Percentiles rank a stretch among this genome's conserved stretches.
These are phyloP conservation scores for Hyppa rectilinea DNA, from an alignment of 2,888 invertebrate genomes.

Conservation along the genomic window DNA sequence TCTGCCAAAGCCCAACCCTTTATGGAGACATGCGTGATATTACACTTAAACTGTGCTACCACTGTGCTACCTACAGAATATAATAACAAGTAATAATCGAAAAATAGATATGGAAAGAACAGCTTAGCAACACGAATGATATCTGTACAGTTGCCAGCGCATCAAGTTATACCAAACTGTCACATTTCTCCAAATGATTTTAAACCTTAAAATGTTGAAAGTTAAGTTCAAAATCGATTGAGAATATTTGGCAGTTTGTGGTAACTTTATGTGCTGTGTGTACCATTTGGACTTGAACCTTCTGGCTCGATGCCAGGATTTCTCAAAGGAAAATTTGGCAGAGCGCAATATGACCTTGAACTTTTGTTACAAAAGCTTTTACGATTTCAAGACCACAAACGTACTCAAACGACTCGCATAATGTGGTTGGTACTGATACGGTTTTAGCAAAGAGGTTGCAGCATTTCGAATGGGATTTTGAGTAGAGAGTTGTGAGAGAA, in stretches of 20 bases:
- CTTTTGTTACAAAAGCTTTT: slow-evolving; percentile 45
- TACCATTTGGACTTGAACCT: slow-evolving; percentile 38
- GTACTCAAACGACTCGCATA: slow-evolving; percentile 24
- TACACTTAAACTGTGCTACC: too few species aligned
- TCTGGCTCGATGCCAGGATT: slow-evolving; percentile 39
- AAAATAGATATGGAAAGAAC: neutral
- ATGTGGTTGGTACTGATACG: slow-evolving; percentile 21
- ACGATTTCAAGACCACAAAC: slow-evolving; percentile 37
- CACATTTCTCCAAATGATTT: too few species aligned
- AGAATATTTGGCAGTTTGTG: too few species aligned
- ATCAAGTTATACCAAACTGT: too few species aligned
- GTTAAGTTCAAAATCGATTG: too few species aligned
- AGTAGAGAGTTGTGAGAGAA: too few species aligned
- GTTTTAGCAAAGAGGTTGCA: slow-evolving; percentile 30
- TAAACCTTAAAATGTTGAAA: too few species aligned
- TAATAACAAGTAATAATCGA: neutral
- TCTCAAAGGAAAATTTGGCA: slow-evolving; percentile 44
- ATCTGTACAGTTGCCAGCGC: too few species aligned
- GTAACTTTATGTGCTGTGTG: too few species aligned
- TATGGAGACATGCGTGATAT: too few species aligned
- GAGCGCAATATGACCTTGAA: slow-evolving; percentile 36
- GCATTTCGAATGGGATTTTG: slow-evolving; percentile 11
- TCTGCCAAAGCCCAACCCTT: too few species aligned
- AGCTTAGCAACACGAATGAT: slow-evolving; percentile 13
- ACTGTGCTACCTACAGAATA: too few species aligned